Evolutionary conservation across 2,888 invertebrate species (phyloP), one percentile per base, ranked within the genome.

Genomic region (Lutraria lutraria): DNA sequence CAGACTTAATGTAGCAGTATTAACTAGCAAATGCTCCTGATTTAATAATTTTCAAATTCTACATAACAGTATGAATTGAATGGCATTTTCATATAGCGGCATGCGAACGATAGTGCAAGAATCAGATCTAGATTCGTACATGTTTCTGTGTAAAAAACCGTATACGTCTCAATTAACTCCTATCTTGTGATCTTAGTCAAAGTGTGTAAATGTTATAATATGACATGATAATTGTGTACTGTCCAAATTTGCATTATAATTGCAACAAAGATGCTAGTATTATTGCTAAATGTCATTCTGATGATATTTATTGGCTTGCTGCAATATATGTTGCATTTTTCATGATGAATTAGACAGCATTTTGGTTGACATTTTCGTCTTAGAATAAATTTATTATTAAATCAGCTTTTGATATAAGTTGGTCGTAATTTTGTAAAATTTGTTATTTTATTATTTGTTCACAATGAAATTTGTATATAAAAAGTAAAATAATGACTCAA

Each of bases 91-190:
- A 43, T 80, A 79, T 79, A 80, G 80, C 53, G 43, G 80, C 80
- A 81, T 81, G 81, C 81, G 53, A 16, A 81, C 29, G 15, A 43
- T 81, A 53, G 81, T 81, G 81, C 81, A 81, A 81, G 81, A 52
- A n/a, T 52, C 52, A 52, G 21, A 25, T 53, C 12, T 53, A 53
- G 81, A 52, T 8, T n/a, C 29, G 81, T 25, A 53, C 52, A 43
- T 79, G 34, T 81, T 21, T 81, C 54, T 81, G 25, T 81, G 53
- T 54, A 4, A n/a, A n/a, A 72, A 52, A n/a, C 16, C 29, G n/a
- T 81, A 3, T 81, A 29, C 52, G 52, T 81, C 25, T 52, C 19
- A 43, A 52, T 52, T 52, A 43, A 81, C 53, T 76, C 76, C 31
- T 6, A 76, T 19, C 34, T 34, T 76, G 76, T 76, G 29, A 76